phyloP scores from a whole-genome alignment of 1,140 invertebrate species.

The Andricus grossulariae region DNA sequence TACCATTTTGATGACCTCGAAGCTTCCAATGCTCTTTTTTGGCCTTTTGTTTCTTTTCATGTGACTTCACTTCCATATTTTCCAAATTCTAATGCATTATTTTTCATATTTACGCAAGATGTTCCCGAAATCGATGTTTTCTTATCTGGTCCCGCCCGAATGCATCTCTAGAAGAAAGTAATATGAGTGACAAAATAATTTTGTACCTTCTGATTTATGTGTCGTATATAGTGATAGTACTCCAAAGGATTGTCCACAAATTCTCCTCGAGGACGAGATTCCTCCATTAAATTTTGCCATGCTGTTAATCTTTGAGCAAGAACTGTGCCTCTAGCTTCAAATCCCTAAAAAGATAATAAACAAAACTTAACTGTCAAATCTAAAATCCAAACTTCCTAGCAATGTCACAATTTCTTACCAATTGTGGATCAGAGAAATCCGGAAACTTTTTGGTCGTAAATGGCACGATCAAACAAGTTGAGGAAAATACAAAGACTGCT shows the following conservation, averaged over 20 bases:
- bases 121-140: too few relatives aligned
- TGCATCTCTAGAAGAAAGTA: too few relatives aligned
- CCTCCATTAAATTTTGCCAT: conserved; percentile 89
- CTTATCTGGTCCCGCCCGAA: too few relatives aligned
- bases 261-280: conserved; percentile 81
- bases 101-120: too few relatives aligned
- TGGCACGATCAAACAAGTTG: conserved; percentile 83
- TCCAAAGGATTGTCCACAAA: conserved; percentile 86
- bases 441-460: conserved; percentile 82
- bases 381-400: neutral
- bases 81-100: too few relatives aligned
- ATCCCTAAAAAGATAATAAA: conserved; percentile 78
- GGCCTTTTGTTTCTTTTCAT: too few relatives aligned
- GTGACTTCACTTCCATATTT: too few relatives aligned
- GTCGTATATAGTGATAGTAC: conserved; percentile 67
- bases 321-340: conserved; percentile 91
- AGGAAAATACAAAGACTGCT: conserved; percentile 81
- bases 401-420: conserved; percentile 73
- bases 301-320: conserved; percentile 86
- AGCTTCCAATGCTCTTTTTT: too few relatives aligned
- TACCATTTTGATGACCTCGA: too few relatives aligned
- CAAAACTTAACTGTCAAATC: conserved; percentile 33
- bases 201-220: conserved; percentile 56
- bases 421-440: conserved; percentile 86
- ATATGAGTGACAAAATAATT: conserved; percentile 15